phyloP scores from a whole-genome alignment of 2,888 invertebrate genomes.

The Leptarthrus brevirostris region DNA sequence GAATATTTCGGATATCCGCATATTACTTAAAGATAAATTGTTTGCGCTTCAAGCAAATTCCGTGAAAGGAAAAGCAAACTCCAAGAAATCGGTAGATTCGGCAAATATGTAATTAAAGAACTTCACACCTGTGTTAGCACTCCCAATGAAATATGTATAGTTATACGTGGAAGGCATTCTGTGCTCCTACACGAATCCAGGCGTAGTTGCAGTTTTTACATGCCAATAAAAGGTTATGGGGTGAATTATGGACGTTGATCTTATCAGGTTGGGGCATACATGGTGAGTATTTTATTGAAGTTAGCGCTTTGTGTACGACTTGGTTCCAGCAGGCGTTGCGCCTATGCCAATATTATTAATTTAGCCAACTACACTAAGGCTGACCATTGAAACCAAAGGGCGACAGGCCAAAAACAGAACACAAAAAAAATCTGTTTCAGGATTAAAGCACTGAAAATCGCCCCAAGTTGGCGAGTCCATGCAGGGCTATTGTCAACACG shows the following conservation, averaged over 20 bases:
- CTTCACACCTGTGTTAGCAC: background rate
- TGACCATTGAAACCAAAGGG: background rate
- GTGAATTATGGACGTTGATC: background rate
- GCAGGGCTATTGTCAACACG: background rate
- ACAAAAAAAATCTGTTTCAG: background rate
- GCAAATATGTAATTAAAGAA: constrained; percentile 5
- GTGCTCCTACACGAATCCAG: background rate
- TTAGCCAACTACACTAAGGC: too few relatives aligned
- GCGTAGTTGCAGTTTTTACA: background rate
- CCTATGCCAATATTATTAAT: too few relatives aligned
- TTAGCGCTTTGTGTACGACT: too few relatives aligned
- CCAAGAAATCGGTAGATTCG: background rate
- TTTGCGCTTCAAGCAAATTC: too few relatives aligned
- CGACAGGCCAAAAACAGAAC: too few relatives aligned
- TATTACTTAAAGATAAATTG: too few relatives aligned
- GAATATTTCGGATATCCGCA: too few relatives aligned
- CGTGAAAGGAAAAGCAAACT: too few relatives aligned
- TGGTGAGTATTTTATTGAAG: background rate
- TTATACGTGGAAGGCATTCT: too few relatives aligned
- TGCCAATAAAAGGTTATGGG: background rate
- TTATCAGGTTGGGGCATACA: background rate
- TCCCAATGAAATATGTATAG: background rate
- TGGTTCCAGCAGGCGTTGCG: too few relatives aligned
- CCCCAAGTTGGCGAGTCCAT: background rate
- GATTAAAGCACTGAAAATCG: background rate